These are phyloP conservation scores for Oreochromis grahami DNA, from an alignment of 2,797 vertebrate species.

Conservation along the genomic window DNA sequence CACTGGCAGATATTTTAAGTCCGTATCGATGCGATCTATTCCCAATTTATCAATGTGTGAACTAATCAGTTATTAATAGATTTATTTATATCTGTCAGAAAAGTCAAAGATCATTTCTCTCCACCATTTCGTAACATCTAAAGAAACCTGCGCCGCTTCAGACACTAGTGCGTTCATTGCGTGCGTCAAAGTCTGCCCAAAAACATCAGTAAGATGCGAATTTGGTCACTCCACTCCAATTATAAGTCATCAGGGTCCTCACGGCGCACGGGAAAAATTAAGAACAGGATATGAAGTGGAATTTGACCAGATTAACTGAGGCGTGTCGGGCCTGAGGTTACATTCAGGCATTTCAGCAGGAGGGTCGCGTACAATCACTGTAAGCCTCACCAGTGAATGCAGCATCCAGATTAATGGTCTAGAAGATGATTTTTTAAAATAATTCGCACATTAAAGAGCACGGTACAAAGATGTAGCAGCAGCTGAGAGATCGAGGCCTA, in stretches of 20 bases:
- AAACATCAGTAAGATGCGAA: background rate
- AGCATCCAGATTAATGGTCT: slow-evolving; percentile 22
- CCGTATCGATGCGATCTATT: background rate
- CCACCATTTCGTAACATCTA: background rate
- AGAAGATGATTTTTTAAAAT: background rate
- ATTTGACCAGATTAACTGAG: slow-evolving; percentile 59
- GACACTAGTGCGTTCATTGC: background rate
- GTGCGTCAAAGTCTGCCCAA: background rate
- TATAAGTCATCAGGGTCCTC: slow-evolving; percentile 27
- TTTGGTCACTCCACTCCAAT: slow-evolving; percentile 36
- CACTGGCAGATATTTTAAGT: background rate
- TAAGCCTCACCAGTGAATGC: slow-evolving; percentile 13
- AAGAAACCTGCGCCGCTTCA: background rate
- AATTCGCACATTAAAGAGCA: slow-evolving; percentile 2
- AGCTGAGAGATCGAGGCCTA: background rate
- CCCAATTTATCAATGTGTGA: background rate
- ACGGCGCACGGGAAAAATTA: slow-evolving; percentile 18
- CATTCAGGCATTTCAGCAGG: slow-evolving; percentile 35
- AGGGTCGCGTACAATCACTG: slow-evolving; percentile 29
- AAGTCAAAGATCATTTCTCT: background rate
- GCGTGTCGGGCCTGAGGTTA: slow-evolving; percentile 18
- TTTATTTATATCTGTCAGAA: background rate
- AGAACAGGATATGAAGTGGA: slow-evolving; percentile 23
- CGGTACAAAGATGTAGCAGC: background rate
- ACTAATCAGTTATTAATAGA: background rate